phyloP scores from a whole-genome alignment of 2,888 invertebrate species.

The Eilema depressum region DNA sequence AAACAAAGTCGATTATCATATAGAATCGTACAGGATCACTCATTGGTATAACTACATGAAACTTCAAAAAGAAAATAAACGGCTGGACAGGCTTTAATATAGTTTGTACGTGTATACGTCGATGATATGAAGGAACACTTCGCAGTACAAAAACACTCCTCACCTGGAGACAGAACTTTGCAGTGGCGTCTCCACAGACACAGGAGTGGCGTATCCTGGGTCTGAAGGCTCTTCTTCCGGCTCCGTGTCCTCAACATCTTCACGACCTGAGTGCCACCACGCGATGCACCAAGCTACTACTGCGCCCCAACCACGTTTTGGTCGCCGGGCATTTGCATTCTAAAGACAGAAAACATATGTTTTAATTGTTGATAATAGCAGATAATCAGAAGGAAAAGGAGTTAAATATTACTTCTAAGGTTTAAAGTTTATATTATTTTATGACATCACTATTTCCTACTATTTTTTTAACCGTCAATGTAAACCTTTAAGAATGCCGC shows the following conservation, averaged over 20 bases:
- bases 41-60: no score
- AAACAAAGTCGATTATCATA: no score
- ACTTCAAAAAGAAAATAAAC: no score
- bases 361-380: background rate
- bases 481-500: no score
- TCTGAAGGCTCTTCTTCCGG: conserved; percentile 93
- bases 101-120: background rate
- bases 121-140: background rate
- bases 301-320: conserved; percentile 82
- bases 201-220: conserved; percentile 92
- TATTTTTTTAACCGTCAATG: no score
- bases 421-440: no score
- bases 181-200: conserved; percentile 95
- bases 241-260: conserved; percentile 93
- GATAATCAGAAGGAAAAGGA: no score
- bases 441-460: no score
- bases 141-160: conserved; percentile 17
- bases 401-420: no score
- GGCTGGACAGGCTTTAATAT: no score
- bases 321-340: conserved; percentile 62
- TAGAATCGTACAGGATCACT: no score
- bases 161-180: conserved; percentile 94
- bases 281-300: conserved; percentile 94
- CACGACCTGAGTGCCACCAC: conserved; percentile 96
- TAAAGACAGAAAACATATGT: conserved; percentile 36